Evolutionary conservation across 2,797 vertebrate genomes (phyloP).

Genomic region (Trichosurus vulpecula): DNA sequence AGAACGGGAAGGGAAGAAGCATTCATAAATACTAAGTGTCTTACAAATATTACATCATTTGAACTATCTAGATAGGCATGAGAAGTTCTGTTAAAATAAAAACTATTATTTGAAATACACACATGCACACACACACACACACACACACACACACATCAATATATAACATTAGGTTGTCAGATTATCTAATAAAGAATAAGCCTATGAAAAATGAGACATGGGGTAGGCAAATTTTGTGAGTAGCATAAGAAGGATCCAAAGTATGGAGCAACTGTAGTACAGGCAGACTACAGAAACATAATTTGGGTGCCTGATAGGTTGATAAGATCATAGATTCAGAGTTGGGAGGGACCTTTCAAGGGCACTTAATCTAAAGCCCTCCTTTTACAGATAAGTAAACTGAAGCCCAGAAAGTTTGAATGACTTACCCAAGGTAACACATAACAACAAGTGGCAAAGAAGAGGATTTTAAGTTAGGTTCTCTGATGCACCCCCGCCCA

Average conservation of each 20-base stretch:
- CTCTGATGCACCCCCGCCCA: rapidly evolving
- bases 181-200: background rate
- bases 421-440: background rate
- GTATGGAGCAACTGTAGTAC: background rate
- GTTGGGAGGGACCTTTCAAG: background rate
- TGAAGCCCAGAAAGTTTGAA: background rate
- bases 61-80: background rate
- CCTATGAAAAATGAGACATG: background rate
- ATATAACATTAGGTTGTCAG: background rate
- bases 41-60: background rate
- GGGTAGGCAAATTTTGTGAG: background rate
- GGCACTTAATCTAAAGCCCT: background rate
- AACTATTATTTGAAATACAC: background rate
- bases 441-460: background rate
- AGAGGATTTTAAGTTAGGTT: background rate
- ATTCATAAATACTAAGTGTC: background rate
- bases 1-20: background rate
- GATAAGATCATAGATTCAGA: background rate
- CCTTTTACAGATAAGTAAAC: background rate
- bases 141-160: too few relatives aligned
- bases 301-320: background rate
- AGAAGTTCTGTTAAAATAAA: background rate
- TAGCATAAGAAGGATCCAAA: background rate
- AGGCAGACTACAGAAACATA: background rate
- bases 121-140: too few relatives aligned